phyloP scores from a whole-genome alignment of 2,113 vertebrate species.

The Rattus norvegicus region GRCr8 NC_086035.1:10904501-10905000 shows the following conservation, averaged over 20 bases:
- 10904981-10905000: conserved; percentile 79
- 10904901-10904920: no score
- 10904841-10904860: conserved; percentile 59
- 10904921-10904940: no score
- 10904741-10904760: neutral
- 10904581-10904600: neutral
- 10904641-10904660: neutral
- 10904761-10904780: conserved; percentile 41
- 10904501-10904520: neutral
- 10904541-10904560: neutral
- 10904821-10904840: conserved; percentile 54
- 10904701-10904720: neutral
- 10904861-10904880: conserved; percentile 69
- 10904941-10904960: no score
- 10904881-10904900: no score
- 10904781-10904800: conserved; percentile 59
- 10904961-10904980: no score
- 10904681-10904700: neutral
- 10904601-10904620: neutral
- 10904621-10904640: neutral
- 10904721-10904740: neutral
- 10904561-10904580: neutral
- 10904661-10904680: neutral
- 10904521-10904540: neutral
- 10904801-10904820: conserved; percentile 63